Evolutionary conservation across 1,140 invertebrate genomes (phyloP).

Genomic region (Saccostrea cuccullata): DNA sequence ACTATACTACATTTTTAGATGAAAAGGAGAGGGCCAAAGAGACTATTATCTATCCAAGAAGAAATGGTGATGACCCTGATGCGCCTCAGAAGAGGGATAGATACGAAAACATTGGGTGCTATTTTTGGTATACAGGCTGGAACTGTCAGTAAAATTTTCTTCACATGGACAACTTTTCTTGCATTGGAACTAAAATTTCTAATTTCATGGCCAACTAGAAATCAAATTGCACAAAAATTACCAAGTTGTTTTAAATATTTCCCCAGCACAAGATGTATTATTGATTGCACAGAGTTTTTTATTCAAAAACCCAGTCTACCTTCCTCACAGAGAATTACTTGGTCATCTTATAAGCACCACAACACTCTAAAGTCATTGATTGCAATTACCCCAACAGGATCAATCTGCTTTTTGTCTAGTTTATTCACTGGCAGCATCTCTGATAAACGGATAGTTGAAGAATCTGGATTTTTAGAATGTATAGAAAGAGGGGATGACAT

Average conservation of each 20-base stretch:
- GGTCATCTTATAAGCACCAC: slow-evolving; percentile 32
- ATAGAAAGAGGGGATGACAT: slow-evolving; percentile 57
- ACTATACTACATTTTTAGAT: background rate
- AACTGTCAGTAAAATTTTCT: slow-evolving; percentile 42
- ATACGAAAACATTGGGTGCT: slow-evolving; percentile 21
- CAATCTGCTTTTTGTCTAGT: slow-evolving; percentile 65
- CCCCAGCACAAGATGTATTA: slow-evolving; percentile 38
- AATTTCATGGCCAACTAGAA: slow-evolving; percentile 28
- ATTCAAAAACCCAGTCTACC: slow-evolving; percentile 53
- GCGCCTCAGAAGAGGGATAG: slow-evolving; percentile 41
- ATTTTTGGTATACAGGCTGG: slow-evolving; percentile 33
- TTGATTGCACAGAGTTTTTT: slow-evolving; percentile 54
- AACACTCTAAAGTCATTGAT: no score
- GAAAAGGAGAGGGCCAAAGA: slow-evolving; percentile 35
- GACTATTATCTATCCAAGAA: background rate
- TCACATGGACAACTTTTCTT: slow-evolving; percentile 37
- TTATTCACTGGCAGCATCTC: slow-evolving; percentile 65
- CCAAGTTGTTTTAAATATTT: slow-evolving; percentile 42
- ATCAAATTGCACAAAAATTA: slow-evolving; percentile 5
- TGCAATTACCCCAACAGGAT: slow-evolving; percentile 36
- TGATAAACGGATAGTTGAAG: slow-evolving; percentile 61
- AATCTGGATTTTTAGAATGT: slow-evolving; percentile 64
- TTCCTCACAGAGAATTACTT: slow-evolving; percentile 58
- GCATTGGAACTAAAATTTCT: slow-evolving; percentile 14
- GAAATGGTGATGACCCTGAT: slow-evolving; percentile 35